phyloP scores from a whole-genome alignment of 2,113 vertebrate genomes.

The Oreotrochilus melanogaster region DNA sequence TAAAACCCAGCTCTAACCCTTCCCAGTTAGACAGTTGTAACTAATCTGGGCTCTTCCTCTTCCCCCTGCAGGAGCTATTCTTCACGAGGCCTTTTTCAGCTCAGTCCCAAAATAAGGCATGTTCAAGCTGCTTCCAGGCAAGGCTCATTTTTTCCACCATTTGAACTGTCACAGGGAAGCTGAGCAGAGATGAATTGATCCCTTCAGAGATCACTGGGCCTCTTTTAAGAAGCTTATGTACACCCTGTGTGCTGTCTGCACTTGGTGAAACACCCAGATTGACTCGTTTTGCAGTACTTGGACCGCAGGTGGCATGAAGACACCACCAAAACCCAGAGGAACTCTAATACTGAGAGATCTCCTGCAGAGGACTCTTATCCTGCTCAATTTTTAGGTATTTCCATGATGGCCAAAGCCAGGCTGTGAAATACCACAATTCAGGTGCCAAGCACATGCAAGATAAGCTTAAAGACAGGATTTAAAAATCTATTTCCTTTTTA shows the following conservation, averaged over 20 bases:
- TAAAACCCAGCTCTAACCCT: not conserved
- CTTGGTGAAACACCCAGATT: not conserved
- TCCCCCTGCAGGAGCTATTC: not conserved
- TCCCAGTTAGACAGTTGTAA: not conserved
- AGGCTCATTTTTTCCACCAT: not conserved
- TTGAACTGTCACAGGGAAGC: not conserved
- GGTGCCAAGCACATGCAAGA: not conserved
- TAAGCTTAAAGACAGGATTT: not conserved
- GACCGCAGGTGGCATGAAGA: fast-evolving
- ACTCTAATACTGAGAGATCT: not conserved
- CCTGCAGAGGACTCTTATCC: not conserved
- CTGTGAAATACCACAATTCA: not conserved
- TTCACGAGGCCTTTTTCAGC: not conserved
- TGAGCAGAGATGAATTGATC: not conserved
- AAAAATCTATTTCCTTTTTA: too few species aligned
- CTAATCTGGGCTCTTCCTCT: not conserved
- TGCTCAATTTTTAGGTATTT: not conserved
- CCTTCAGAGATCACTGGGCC: not conserved
- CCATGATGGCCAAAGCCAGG: not conserved
- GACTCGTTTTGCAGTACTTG: not conserved
- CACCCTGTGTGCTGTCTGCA: not conserved
- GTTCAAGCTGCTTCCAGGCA: not conserved
- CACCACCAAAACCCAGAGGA: not conserved
- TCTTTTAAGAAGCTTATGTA: not conserved
- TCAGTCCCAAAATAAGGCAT: not conserved